phyloP scores from a whole-genome alignment of 1,140 invertebrate species.

The Heliconius hermathena region DNA sequence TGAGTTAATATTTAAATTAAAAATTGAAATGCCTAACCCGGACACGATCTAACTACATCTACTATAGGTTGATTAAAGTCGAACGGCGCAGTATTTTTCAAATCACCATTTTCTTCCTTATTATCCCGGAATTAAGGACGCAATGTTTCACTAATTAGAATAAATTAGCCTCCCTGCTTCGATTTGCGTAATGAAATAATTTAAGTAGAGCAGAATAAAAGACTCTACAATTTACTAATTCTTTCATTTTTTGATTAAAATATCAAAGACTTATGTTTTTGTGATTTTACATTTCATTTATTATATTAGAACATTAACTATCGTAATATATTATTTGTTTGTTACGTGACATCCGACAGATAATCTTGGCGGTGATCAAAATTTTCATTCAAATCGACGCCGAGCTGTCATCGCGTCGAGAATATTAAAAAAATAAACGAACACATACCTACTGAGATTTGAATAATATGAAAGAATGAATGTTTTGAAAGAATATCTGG shows the following conservation, averaged over 20 bases:
- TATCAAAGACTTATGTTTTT: neutral
- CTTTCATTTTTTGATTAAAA: neutral
- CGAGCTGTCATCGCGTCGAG: neutral
- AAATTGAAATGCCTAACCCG: neutral
- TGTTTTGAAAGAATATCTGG: neutral
- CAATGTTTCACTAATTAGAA: slow-evolving; percentile 59
- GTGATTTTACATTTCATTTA: neutral
- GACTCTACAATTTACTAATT: neutral
- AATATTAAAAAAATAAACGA: slow-evolving; percentile 23
- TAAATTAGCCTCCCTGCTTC: slow-evolving; percentile 54
- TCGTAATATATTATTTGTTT: slow-evolving; percentile 15
- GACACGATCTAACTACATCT: neutral
- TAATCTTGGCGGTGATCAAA: neutral
- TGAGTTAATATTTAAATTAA: neutral
- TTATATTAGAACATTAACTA: neutral
- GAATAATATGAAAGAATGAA: neutral
- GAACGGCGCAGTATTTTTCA: slow-evolving; percentile 40
- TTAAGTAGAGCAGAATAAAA: slow-evolving; percentile 8
- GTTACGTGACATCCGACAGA: slow-evolving; percentile 20
- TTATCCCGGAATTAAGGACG: slow-evolving; percentile 43
- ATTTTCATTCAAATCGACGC: slow-evolving; percentile 6
- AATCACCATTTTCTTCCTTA: slow-evolving; percentile 44
- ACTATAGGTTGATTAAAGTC: neutral
- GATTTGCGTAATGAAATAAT: slow-evolving; percentile 34
- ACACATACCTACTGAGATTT: neutral